Percentiles rank a stretch among this genome's conserved stretches.
Evolutionary conservation across 30 jellyfish, hydroid and myxozoan species (phyloP).

Genomic region (Nemopilema nomurai): DNA sequence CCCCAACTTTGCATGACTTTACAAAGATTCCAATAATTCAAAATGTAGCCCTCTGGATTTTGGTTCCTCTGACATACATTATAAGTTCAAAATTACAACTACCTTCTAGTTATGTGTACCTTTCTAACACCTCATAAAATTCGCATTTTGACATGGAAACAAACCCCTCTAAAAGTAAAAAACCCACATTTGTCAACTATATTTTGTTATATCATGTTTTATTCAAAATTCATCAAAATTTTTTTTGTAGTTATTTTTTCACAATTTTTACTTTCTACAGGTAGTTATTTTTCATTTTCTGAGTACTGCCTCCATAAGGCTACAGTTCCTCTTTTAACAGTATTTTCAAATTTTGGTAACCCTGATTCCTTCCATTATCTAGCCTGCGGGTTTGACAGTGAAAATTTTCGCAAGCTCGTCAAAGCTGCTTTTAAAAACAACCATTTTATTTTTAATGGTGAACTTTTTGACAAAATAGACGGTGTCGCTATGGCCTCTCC

Average conservation of each 20-base stretch:
- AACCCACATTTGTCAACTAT: not conserved
- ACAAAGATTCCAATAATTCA: slow-evolving; percentile 6
- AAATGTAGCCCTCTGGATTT: not conserved
- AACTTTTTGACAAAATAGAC: slow-evolving; percentile 17
- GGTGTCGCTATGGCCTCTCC: slow-evolving; percentile 50
- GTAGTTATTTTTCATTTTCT: not conserved
- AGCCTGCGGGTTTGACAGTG: slow-evolving; percentile 18
- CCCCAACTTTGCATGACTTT: slow-evolving; percentile 16
- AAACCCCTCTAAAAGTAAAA: slow-evolving; percentile 2
- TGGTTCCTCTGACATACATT: not conserved
- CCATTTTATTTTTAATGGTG: slow-evolving; percentile 23
- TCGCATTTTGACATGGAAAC: slow-evolving; percentile 22
- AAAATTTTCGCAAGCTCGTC: slow-evolving; percentile 7
- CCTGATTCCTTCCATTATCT: not conserved
- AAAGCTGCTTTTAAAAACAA: slow-evolving; percentile 26
- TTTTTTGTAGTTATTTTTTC: not conserved
- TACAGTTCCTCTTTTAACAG: not conserved
- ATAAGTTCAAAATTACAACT: not conserved
- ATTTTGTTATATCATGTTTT: not conserved
- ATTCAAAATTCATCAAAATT: not conserved
- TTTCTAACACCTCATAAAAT: slow-evolving; percentile 2
- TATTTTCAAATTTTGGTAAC: not conserved
- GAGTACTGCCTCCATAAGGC: not conserved
- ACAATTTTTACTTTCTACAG: not conserved
- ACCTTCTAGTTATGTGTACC: slow-evolving; percentile 18